A percentile compares a stretch with the other conserved stretches of the same genome.
These are phyloP conservation scores for Heliconius sara DNA, from an alignment of 2,888 invertebrate genomes.

Conservation along the genomic window DNA sequence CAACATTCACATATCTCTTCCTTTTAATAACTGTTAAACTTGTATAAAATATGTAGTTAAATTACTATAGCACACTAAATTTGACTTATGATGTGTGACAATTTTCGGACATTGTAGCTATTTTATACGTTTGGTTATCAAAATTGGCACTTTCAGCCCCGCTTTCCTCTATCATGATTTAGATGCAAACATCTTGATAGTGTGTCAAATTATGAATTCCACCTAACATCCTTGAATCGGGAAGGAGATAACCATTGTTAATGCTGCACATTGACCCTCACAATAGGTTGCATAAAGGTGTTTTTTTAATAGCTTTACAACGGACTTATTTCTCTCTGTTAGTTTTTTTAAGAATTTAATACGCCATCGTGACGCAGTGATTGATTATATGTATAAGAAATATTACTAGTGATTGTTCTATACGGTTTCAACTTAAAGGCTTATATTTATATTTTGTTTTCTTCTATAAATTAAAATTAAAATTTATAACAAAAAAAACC, in stretches of 20 bases:
- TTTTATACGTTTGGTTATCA: too few relatives aligned
- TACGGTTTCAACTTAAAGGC: too few relatives aligned
- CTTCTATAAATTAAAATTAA: too few relatives aligned
- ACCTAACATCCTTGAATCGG: conserved; percentile 20
- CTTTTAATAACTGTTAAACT: too few relatives aligned
- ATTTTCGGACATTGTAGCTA: too few relatives aligned
- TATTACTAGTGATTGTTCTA: neutral
- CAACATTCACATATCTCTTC: too few relatives aligned
- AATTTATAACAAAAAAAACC: too few relatives aligned
- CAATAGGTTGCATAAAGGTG: conserved; percentile 1
- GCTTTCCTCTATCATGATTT: neutral
- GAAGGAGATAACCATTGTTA: conserved; percentile 11
- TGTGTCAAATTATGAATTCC: conserved; percentile 8
- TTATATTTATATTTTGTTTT: too few relatives aligned
- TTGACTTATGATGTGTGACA: too few relatives aligned
- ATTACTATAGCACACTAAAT: too few relatives aligned
- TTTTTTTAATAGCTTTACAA: conserved; percentile 8
- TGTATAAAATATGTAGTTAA: too few relatives aligned
- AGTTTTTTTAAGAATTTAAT: neutral
- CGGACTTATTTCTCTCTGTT: neutral
- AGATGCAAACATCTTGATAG: conserved; percentile 3
- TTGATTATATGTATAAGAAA: neutral
- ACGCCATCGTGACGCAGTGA: neutral
- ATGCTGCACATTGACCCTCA: conserved; percentile 17
- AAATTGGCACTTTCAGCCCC: too few relatives aligned